Evolutionary conservation across 1,140 invertebrate genomes (phyloP), one percentile per base, ranked within the genome.

Genomic region (Drosophila pandora): DNA sequence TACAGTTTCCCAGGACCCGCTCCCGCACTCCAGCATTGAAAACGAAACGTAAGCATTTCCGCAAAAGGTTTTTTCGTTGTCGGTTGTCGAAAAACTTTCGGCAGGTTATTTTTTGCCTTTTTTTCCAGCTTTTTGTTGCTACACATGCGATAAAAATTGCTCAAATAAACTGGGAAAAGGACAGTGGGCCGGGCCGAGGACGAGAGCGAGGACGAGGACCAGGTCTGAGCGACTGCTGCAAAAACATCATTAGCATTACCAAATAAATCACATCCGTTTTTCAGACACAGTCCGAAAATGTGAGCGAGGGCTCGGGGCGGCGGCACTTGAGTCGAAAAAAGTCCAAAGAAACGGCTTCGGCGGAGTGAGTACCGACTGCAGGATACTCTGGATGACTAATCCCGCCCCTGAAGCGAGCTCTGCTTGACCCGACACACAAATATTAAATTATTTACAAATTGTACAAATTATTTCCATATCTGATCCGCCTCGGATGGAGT

Each of bases 191-290:
- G 57, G 21, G 7, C n/a, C n/a, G 49, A 37, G 72, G 71, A 6
- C 5, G 25, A 28, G 23, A 0, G 2, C 23, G 2, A 25, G 25
- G 4, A 28, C 25, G 5, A 28, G 25, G 25, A 28, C 25, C 25
- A 28, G 25, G 25, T 7, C 25, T 28, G 25, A 28, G 25, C 25
- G 25, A 60, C 71, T 68, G 63, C 70, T 88, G 83, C 79, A 88
- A 88, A 88, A 88, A 88, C 83, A 88, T 88, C 83, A 88, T 88
- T 88, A 88, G 83, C 83, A 88, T 88, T 88, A 88, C 83, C 83
- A 88, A 88, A 88, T 88, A 88, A 88, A 88, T 88, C 83, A 88
- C 83, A 88, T 88, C 83, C 83, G 83, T 88, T 88, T 88, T 88
- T 88, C 83, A 88, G 79, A 72, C 64, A 72, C 77, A 81, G 82